Percentiles rank a stretch among this genome's conserved stretches.
These are phyloP conservation scores for Synanthedon vespiformis DNA, from an alignment of 2,888 invertebrate genomes.

Conservation along the genomic window DNA sequence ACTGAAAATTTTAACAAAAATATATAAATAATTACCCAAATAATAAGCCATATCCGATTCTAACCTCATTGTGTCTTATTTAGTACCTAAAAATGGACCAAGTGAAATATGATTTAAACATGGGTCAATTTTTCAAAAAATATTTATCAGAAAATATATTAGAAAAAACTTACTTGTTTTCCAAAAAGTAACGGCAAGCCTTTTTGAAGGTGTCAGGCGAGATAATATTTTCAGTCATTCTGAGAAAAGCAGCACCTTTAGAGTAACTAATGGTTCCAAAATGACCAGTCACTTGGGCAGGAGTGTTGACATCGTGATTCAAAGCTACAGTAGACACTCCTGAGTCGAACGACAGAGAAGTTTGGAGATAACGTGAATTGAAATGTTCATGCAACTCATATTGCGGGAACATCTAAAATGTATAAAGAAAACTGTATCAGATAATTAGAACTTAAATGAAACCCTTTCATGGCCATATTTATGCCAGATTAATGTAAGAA, in stretches of 20 bases:
- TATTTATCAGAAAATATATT: neutral
- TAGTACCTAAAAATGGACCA: too few species aligned
- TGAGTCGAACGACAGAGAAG: slow-evolving; percentile 64
- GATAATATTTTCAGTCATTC: slow-evolving; percentile 51
- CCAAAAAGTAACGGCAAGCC: slow-evolving; percentile 44
- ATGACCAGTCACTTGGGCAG: slow-evolving; percentile 72
- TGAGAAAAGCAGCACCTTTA: slow-evolving; percentile 69
- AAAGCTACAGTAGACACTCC: slow-evolving; percentile 63
- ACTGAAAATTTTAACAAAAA: slow-evolving; percentile 25
- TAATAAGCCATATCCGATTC: too few species aligned
- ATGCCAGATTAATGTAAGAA: too few species aligned
- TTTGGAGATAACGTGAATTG: slow-evolving; percentile 76
- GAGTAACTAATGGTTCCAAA: slow-evolving; percentile 78
- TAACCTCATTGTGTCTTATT: too few species aligned
- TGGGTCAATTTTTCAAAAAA: too few species aligned
- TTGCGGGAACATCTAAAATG: slow-evolving; percentile 66
- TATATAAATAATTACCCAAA: neutral
- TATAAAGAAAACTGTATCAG: neutral
- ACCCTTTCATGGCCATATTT: neutral
- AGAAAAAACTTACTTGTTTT: slow-evolving; percentile 50
- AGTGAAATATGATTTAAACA: too few species aligned
- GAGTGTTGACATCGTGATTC: slow-evolving; percentile 70
- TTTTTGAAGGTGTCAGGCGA: slow-evolving; percentile 36
- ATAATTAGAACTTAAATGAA: neutral
- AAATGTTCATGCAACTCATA: slow-evolving; percentile 80